phyloP scores from a whole-genome alignment of 2,888 invertebrate species.

The Eupithecia inturbata region DNA sequence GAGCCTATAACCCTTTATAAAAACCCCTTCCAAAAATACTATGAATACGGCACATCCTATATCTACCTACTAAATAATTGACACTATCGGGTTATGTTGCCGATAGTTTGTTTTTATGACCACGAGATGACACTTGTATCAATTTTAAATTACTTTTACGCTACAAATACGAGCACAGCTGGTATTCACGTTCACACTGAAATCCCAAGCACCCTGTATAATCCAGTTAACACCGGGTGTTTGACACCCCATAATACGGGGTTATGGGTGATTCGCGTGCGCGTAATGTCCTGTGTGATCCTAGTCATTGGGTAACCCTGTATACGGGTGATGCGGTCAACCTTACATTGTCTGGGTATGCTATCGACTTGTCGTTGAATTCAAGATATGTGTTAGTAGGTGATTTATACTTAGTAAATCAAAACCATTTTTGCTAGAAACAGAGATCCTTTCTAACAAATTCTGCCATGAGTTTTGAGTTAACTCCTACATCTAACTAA shows the following conservation, averaged over 20 bases:
- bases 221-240: background rate
- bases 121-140: conserved; percentile 24
- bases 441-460: too few relatives aligned
- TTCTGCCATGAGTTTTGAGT: too few relatives aligned
- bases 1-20: too few relatives aligned
- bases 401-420: background rate
- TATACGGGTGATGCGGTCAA: background rate
- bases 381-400: background rate
- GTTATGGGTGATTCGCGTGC: conserved; percentile 18
- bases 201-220: background rate
- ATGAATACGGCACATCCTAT: background rate
- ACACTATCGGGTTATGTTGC: conserved; percentile 10
- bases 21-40: background rate
- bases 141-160: conserved; percentile 17
- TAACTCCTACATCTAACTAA: too few relatives aligned
- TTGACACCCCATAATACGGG: conserved; percentile 19
- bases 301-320: conserved; percentile 20
- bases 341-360: conserved; percentile 9
- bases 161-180: background rate
- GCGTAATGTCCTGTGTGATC: conserved; percentile 15
- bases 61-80: background rate
- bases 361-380: background rate
- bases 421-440: too few relatives aligned
- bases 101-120: conserved; percentile 28
- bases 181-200: background rate